A percentile compares a stretch with the other conserved stretches of the same genome.
Conservation (phyloP, 2,113 vertebrate genomes). For the Epinephelus cyanopodus region DNA sequence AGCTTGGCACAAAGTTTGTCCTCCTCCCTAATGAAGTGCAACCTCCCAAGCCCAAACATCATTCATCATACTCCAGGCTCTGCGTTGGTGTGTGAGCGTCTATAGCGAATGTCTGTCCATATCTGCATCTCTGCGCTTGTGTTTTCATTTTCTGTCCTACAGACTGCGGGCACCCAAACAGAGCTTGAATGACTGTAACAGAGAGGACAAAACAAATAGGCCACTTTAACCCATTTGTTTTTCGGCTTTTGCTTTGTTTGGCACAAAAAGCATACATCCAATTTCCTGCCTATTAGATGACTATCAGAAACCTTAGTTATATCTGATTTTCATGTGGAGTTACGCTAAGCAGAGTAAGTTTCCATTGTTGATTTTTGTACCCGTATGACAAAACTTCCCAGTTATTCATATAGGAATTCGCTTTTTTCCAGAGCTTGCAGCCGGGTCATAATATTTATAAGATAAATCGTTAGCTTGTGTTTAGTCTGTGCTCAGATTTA, state of each 20-base stretch:
- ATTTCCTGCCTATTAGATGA: conserved; percentile 73
- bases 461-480: conserved; percentile 67
- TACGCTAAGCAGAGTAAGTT: conserved; percentile 33
- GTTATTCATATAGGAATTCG: conserved; percentile 49
- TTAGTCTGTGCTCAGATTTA: conserved; percentile 71
- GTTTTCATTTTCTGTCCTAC: conserved; percentile 53
- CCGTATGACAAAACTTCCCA: conserved; percentile 28
- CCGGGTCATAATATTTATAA: conserved; percentile 71
- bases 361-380: conserved; percentile 61
- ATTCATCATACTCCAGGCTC: conserved; percentile 73
- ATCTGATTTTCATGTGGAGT: conserved; percentile 56
- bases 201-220: conserved; percentile 53
- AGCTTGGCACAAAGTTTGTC: conserved; percentile 75
- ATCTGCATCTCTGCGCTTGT: conserved; percentile 40
- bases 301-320: conserved; percentile 53
- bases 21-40: conserved; percentile 77
- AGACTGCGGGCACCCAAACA: conserved; percentile 46
- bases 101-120: conserved; percentile 19
- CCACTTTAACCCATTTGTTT: conserved; percentile 31
- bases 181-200: conserved; percentile 49
- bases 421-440: conserved; percentile 3
- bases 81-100: conserved; percentile 30
- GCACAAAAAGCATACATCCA: conserved; percentile 46
- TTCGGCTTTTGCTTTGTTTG: conserved; percentile 51
- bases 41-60: conserved; percentile 65